Percentiles rank a stretch among this genome's conserved stretches.
Evolutionary conservation across 2,888 invertebrate genomes (phyloP).

Genomic region (Xestoiulus laeticollis): DNA sequence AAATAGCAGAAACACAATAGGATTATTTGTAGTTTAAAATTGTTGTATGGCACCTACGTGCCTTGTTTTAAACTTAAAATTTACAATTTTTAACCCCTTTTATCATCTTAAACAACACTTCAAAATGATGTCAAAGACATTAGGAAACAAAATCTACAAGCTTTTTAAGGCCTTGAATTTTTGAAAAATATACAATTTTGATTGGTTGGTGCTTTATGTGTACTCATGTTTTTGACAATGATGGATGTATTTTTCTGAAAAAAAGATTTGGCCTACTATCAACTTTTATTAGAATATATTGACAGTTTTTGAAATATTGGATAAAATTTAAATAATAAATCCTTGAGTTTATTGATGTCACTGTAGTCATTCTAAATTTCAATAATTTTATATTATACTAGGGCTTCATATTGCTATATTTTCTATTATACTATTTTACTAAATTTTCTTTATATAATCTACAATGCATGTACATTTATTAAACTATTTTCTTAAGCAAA

Average conservation of each 20-base stretch:
- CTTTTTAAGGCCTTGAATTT: background rate
- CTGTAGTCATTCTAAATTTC: no score
- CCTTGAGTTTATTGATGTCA: no score
- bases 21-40: background rate
- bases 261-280: background rate
- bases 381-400: no score
- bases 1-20: background rate
- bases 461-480: no score
- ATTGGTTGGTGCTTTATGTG: slow-evolving; percentile 1
- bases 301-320: no score
- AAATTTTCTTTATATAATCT: no score
- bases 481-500: no score
- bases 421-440: no score
- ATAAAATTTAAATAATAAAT: background rate
- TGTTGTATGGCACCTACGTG: slow-evolving; percentile 3
- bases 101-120: background rate
- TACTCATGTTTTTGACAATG: background rate
- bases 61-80: background rate
- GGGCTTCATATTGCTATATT: no score
- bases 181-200: no score
- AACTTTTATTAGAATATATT: background rate
- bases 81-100: no score
- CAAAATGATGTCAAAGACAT: background rate
- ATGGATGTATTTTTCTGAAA: background rate
- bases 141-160: background rate